Evolutionary conservation across 2,797 vertebrate species (phyloP).

Genomic region (Amblyraja radiata): DNA sequence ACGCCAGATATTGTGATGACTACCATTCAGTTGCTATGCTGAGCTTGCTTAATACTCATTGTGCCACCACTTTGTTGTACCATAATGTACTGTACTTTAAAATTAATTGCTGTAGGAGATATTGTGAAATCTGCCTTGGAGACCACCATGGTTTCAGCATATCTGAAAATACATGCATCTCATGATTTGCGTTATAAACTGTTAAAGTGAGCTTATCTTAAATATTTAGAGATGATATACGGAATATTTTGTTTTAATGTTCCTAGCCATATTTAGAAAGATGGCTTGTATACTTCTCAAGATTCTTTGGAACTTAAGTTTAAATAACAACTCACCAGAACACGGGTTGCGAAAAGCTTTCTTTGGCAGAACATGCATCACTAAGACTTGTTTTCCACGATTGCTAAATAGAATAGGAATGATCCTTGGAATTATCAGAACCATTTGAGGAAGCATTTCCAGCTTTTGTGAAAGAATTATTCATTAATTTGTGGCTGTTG

Average conservation of each 20-base stretch:
- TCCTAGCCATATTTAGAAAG: neutral
- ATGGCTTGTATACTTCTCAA: neutral
- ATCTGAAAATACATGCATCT: neutral
- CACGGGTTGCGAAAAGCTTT: neutral
- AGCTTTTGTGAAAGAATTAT: neutral
- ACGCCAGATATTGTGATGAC: neutral
- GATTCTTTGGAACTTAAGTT: too few species aligned
- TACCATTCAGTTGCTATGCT: neutral
- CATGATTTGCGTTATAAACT: neutral
- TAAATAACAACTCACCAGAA: neutral
- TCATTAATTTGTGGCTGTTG: neutral
- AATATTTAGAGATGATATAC: neutral
- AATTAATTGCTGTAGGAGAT: neutral
- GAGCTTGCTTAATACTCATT: neutral
- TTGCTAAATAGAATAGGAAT: neutral
- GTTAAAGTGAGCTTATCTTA: neutral
- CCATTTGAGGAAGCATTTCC: neutral
- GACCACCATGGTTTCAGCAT: neutral
- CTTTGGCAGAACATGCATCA: too few species aligned
- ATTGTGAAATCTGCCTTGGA: neutral
- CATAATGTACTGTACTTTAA: neutral
- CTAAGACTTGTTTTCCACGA: neutral
- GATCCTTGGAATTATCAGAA: neutral
- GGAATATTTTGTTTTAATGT: neutral
- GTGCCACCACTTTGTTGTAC: neutral